A percentile compares a stretch with the other conserved stretches of the same genome.
Evolutionary conservation across 2,888 invertebrate genomes (phyloP).

Genomic region (Lasioglossum leucozonium): DNA sequence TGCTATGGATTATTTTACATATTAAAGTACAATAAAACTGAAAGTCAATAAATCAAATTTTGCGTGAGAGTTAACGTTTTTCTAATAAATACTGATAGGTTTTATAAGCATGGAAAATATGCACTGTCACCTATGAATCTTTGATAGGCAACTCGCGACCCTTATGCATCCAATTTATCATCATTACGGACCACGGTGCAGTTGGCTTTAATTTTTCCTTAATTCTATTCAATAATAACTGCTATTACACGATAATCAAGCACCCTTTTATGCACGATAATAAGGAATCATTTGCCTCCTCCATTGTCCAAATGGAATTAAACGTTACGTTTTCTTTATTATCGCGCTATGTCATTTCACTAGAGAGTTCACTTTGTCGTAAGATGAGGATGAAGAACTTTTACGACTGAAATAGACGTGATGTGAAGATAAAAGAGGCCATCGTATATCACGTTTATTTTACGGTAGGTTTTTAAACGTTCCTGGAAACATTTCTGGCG

Average conservation of each 20-base stretch:
- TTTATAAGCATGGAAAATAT: neutral
- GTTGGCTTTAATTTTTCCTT: slow-evolving; percentile 72
- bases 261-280: slow-evolving; percentile 19
- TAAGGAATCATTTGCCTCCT: slow-evolving; percentile 32
- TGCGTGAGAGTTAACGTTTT: neutral
- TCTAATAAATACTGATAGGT: neutral
- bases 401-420: slow-evolving; percentile 42
- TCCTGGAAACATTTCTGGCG: neutral
- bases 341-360: slow-evolving; percentile 12
- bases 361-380: slow-evolving; percentile 19
- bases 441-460: slow-evolving; percentile 33
- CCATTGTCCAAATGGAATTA: slow-evolving; percentile 38
- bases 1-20: no score
- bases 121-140: neutral
- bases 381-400: slow-evolving; percentile 30
- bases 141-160: slow-evolving; percentile 23
- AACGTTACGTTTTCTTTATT: slow-evolving; percentile 52
- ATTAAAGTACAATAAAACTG: neutral
- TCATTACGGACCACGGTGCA: slow-evolving; percentile 66
- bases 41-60: neutral
- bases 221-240: slow-evolving; percentile 72
- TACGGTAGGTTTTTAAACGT: slow-evolving; percentile 22
- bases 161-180: slow-evolving; percentile 70
- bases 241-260: slow-evolving; percentile 54
- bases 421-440: slow-evolving; percentile 47